Evolutionary conservation across 1,140 invertebrate genomes (phyloP).

Genomic region (Ceratosolen solmsi): DNA sequence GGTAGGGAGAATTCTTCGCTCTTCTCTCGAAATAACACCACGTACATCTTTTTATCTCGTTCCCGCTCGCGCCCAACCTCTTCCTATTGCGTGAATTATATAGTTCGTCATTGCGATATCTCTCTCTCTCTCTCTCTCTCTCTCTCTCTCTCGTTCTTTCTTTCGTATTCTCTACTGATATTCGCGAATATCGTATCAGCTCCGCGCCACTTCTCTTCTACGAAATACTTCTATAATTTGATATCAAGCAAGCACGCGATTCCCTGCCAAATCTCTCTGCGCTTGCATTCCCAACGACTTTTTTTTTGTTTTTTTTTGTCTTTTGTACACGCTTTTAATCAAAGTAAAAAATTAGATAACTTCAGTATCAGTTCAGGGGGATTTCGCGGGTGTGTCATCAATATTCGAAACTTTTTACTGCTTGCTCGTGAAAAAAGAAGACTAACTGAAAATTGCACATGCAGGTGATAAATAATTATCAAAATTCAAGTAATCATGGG

Average conservation of each 20-base stretch:
- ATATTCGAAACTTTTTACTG: background rate
- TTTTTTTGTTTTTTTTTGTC: background rate
- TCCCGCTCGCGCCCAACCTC: background rate
- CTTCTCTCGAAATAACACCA: slow-evolving; percentile 27
- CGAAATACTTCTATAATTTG: slow-evolving; percentile 19
- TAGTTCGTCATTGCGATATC: background rate
- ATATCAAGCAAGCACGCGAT: background rate
- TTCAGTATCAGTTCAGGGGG: background rate
- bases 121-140: slow-evolving; percentile 15
- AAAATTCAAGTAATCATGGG: no score
- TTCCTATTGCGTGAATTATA: slow-evolving; percentile 27
- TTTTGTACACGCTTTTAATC: background rate
- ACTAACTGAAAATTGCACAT: no score
- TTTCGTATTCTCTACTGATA: background rate
- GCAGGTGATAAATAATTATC: no score
- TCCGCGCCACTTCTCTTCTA: slow-evolving; percentile 3
- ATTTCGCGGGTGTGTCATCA: background rate
- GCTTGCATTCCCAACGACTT: background rate
- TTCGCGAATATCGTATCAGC: slow-evolving; percentile 14
- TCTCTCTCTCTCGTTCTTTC: background rate
- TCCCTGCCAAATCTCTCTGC: background rate
- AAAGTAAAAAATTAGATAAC: background rate
- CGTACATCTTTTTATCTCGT: slow-evolving; percentile 22
- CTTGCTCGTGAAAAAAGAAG: no score
- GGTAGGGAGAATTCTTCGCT: background rate